phyloP scores from a whole-genome alignment of 2,888 invertebrate genomes.

The Catocala sponsa region DNA sequence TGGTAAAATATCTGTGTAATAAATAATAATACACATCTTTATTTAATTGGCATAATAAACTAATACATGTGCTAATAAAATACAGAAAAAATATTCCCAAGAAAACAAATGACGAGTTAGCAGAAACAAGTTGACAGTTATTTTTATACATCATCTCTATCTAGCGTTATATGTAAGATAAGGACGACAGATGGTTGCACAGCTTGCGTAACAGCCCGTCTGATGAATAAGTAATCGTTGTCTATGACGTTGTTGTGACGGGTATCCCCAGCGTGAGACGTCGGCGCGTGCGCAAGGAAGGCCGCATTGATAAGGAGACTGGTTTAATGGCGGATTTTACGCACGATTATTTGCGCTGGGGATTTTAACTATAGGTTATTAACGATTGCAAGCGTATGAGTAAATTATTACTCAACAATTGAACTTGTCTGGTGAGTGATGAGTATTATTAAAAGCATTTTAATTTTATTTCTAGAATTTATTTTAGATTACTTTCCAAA shows the following conservation, averaged over 20 bases:
- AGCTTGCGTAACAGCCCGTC: slow-evolving; percentile 10
- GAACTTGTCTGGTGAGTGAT: too few species aligned
- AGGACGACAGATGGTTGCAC: background rate
- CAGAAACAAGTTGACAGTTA: too few species aligned
- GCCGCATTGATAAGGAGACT: slow-evolving; percentile 11
- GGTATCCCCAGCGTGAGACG: slow-evolving; percentile 15
- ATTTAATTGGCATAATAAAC: too few species aligned
- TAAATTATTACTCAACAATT: too few species aligned
- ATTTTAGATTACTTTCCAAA: too few species aligned
- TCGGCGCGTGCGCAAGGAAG: slow-evolving; percentile 22
- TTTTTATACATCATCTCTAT: background rate
- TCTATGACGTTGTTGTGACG: slow-evolving; percentile 7
- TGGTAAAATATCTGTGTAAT: too few species aligned
- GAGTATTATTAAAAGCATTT: too few species aligned
- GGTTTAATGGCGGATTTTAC: slow-evolving; percentile 9
- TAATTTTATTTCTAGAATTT: too few species aligned
- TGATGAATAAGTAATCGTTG: slow-evolving; percentile 1
- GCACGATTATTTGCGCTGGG: slow-evolving; percentile 9
- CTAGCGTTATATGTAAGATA: background rate
- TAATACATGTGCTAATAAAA: too few species aligned
- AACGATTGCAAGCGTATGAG: too few species aligned
- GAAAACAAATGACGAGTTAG: background rate
- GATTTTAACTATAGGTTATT: background rate
- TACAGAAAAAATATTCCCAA: background rate
- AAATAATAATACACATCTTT: too few species aligned